Evolutionary conservation across 30 jellyfish, hydroid and myxozoan genomes (phyloP), one percentile per base, ranked within the genome.

Genomic region (Sanderia malayensis): DNA sequence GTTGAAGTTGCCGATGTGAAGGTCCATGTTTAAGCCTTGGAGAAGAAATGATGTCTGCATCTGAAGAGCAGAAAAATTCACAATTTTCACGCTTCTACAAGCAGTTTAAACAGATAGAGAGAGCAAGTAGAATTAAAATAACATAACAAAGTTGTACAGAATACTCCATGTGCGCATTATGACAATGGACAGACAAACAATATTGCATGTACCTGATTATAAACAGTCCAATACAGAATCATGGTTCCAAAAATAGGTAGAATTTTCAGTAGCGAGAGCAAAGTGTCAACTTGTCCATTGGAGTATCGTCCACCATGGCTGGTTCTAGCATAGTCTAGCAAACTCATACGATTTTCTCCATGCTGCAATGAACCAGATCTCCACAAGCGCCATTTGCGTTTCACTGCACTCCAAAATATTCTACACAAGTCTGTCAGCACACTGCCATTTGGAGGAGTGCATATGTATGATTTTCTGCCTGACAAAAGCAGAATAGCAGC

Each of bases 281-380:
- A 89, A 22, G 94, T 84, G 59, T 83, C 94, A 37, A 90, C 92
- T 57, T 90, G 96, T 22, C 85, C 98, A 44, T 93, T 58, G 2
- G 85, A 46, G 46, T 90, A 90, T 18, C 74, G 64, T 26, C 98
- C 96, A 22, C 96, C 95, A 60, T 53, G 79, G n/a, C 87, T 33
- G 44, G 77, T 76, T 4, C 90, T 61, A 18, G 96, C 95, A 58
- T 90, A 82, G 45, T 90, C 98, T 22, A 90, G 82, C 86, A 79
- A 74, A 26, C 72, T 46, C 47, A 87, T 37, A 31, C 47, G 76
- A 20, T 81, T 67, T 4, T 47, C 76, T 9, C 41, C 26, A 33
- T 46, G 73, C n/a, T n/a, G n/a, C 27, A 31, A 20, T 1, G 27
- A 45, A 1, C 63, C 66, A 32, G 82, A 45, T 7, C 76, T 58